Base-by-base conservation (phyloP, 2,113 vertebrate species). In the Collichthys lucidus region DNA sequence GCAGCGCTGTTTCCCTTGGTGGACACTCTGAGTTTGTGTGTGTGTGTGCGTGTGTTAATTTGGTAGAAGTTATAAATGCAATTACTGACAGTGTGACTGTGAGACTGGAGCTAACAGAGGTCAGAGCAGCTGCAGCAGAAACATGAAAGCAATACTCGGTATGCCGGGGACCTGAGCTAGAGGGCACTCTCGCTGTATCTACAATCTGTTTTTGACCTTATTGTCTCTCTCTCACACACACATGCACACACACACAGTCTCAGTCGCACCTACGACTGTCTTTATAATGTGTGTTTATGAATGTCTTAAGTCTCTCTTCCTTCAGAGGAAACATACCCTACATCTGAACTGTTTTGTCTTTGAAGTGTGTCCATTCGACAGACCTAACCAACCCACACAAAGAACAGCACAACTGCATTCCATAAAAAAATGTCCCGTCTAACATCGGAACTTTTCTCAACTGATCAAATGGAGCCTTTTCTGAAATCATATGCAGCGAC, bases 1-100 rank as follows among this genome's bases (percentile, higher is more conserved):
- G 29, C 47, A 16, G 64, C 11, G 9, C 17, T 29, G 46, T 60
- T 74, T 71, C 59, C 63, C 5, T 0, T 59, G 61, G 83, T 46
- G 31, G 35, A 73, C 72, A 31, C 11, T 56, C 8, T 55, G 35
- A 3, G 31, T 68, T 53, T 50, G 40, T 46, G 22, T 60, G 76
- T 74, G 40, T 67, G 60, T 50, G 42, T 35, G 57, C 31, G 63
- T 55, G 62, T 29, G 64, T 80, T 81, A 82, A 81, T 84, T 79
- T 66, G 44, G 69, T 29, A 75, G 63, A 81, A 84, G 80, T 79
- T 79, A 59, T n/a, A 86, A 86, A 86, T 83, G 83, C 64, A 87
- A 89, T 90, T 90, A 83, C 64, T 73, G 50, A 57, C 79, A 35
- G 68, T 50, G 65, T 57, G 68, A 84, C 66, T 47, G 55, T 86